phyloP scores from a whole-genome alignment of 2,113 vertebrate genomes.

The Trichomycterus rosablanca region DNA sequence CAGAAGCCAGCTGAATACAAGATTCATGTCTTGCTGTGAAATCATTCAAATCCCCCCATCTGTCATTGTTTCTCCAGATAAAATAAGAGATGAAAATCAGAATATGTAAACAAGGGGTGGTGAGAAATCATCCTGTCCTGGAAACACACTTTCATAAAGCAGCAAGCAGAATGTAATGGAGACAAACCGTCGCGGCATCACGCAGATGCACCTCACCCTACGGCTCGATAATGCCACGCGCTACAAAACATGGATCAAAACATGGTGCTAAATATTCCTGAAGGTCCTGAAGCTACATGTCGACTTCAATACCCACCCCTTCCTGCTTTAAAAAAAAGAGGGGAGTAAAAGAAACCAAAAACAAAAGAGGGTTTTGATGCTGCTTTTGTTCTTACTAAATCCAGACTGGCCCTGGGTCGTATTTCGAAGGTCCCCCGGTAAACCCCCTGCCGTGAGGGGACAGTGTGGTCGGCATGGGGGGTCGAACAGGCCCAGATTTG shows the following conservation, averaged over 20 bases:
- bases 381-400: constrained; percentile 52
- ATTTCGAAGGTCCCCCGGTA: constrained; percentile 4
- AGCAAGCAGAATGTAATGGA: constrained; percentile 28
- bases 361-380: constrained; percentile 54
- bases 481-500: constrained; percentile 47
- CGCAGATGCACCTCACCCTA: constrained; percentile 13
- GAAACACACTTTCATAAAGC: constrained; percentile 35
- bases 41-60: neutral
- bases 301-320: neutral
- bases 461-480: constrained; percentile 34
- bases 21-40: neutral
- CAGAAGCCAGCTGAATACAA: too few relatives aligned
- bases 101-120: constrained; percentile 13
- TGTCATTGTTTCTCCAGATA: constrained; percentile 3
- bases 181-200: too few relatives aligned
- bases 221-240: constrained; percentile 18
- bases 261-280: constrained; percentile 4
- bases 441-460: constrained; percentile 57
- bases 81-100: constrained; percentile 6
- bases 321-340: neutral
- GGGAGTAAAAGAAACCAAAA: constrained; percentile 31
- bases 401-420: constrained; percentile 52
- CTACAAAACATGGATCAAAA: constrained; percentile 2
- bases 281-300: constrained; percentile 46
- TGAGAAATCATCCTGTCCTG: constrained; percentile 31